These are phyloP conservation scores for Drosophila pandora DNA, from an alignment of 1,140 invertebrate genomes.

Conservation along the genomic window DNA sequence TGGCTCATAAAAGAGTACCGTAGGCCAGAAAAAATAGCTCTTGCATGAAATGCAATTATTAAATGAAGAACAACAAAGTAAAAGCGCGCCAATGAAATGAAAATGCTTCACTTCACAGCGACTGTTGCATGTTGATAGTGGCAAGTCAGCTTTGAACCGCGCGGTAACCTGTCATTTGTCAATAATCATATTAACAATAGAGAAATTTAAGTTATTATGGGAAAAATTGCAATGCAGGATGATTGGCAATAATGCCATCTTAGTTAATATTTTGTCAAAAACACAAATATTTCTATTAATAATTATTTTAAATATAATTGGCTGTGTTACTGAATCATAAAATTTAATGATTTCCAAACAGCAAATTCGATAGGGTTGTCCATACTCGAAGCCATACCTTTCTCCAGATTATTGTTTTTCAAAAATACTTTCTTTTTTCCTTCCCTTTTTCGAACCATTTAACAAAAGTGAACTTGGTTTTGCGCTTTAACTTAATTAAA, in stretches of 20 bases:
- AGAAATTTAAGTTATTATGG: conserved; percentile 47
- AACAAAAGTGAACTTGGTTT: neutral
- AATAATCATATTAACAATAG: conserved; percentile 37
- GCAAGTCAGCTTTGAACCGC: neutral
- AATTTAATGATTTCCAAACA: too few species aligned
- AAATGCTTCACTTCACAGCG: conserved; percentile 23
- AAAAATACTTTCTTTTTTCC: conserved; percentile 1
- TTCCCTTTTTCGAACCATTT: conserved; percentile 27
- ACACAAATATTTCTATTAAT: too few species aligned
- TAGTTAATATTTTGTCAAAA: too few species aligned
- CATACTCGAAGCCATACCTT: neutral
- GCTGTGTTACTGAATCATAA: too few species aligned
- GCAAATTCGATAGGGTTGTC: neutral
- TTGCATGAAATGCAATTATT: conserved; percentile 71
- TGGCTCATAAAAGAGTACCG: conserved; percentile 39
- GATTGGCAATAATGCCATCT: too few species aligned
- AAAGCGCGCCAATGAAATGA: conserved; percentile 35
- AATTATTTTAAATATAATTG: too few species aligned
- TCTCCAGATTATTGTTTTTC: neutral
- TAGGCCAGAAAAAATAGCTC: conserved; percentile 18
- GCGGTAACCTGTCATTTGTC: conserved; percentile 23
- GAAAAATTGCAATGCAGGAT: neutral
- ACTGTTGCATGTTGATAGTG: conserved; percentile 36
- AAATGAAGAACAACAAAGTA: conserved; percentile 48
- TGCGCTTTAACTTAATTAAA: conserved; percentile 44